phyloP scores from a whole-genome alignment of 2,888 invertebrate species.

The Eledona agricola region DNA sequence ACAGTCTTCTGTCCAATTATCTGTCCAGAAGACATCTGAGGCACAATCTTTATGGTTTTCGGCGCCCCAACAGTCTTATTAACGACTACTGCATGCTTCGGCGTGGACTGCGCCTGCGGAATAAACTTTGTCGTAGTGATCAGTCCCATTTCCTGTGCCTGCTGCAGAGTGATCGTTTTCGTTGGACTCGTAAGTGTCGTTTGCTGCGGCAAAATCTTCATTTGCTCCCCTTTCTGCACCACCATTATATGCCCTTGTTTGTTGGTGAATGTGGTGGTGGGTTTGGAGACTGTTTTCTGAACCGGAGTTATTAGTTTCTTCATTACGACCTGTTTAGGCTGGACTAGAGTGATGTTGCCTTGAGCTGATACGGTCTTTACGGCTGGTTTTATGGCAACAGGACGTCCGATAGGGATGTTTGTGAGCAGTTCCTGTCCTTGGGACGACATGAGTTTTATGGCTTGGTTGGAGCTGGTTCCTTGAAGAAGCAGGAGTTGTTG shows the following conservation, averaged over 20 bases:
- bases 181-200: constrained; percentile 59
- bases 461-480: constrained; percentile 57
- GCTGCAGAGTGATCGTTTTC: constrained; percentile 72
- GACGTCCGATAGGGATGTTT: constrained; percentile 56
- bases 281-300: constrained; percentile 49
- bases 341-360: constrained; percentile 47
- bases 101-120: constrained; percentile 56
- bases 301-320: constrained; percentile 53
- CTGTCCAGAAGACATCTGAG: constrained; percentile 45
- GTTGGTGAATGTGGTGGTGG: constrained; percentile 41
- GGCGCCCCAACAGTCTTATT: constrained; percentile 51
- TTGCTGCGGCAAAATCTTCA: constrained; percentile 49
- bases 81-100: constrained; percentile 60
- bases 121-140: constrained; percentile 65
- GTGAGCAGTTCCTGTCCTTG: constrained; percentile 59
- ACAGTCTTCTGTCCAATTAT: constrained; percentile 57
- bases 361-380: constrained; percentile 50
- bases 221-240: constrained; percentile 49
- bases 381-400: constrained; percentile 56
- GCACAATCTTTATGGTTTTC: constrained; percentile 59
- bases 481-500: constrained; percentile 65
- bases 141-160: constrained; percentile 72
- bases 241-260: constrained; percentile 54
- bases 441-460: constrained; percentile 59
- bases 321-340: constrained; percentile 59